Base-by-base conservation (phyloP, 2,797 vertebrate species). In the Parambassis ranga region DNA sequence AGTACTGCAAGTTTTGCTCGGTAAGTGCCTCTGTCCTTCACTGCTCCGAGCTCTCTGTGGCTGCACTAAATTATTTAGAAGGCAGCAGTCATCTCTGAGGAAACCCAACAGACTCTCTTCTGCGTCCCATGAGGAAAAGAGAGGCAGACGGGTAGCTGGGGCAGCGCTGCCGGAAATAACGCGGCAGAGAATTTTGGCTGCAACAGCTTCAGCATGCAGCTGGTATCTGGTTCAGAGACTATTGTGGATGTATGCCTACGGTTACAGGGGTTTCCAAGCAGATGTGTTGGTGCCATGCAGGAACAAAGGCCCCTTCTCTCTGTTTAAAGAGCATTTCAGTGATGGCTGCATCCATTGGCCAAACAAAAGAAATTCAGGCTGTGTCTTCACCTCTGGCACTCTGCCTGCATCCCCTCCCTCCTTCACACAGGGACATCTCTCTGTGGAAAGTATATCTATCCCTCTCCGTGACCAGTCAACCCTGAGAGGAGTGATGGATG, bases 31-130 rank as follows among this genome's bases (percentile, higher is more conserved):
- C 43, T 73, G 81, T 77, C 79, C 69, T 71, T 75, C 43, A 47
- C 61, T 53, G 46, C 64, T 77, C 58, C 4, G 19, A 82, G 83
- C 73, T 74, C 78, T 68, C 77, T 77, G 73, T 73, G 69, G 58
- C 55, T 44, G 44, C 63, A 46, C 68, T 90, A 65, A 89, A 90
- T 89, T 84, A 91, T 90, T 90, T 62, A 90, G 78, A 58, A 71
- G 62, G 70, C 55, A 82, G 76, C 77, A 76, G 79, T 66, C 64
- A 78, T 82, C 74, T 73, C 73, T 42, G 57, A 85, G 79, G 81
- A 78, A 83, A 77, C 68, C 74, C 67, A 66, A 3, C 62, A 79
- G 78, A 77, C 64, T 65, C 39, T 69, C 47, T 53, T 51, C 66
- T 60, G 48, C 39, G 49, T 83, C 74, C 71, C 79, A 33, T 16